Evolutionary conservation across 2,797 vertebrate genomes (phyloP).

Genomic region (Chaenodraco wilsoni): DNA sequence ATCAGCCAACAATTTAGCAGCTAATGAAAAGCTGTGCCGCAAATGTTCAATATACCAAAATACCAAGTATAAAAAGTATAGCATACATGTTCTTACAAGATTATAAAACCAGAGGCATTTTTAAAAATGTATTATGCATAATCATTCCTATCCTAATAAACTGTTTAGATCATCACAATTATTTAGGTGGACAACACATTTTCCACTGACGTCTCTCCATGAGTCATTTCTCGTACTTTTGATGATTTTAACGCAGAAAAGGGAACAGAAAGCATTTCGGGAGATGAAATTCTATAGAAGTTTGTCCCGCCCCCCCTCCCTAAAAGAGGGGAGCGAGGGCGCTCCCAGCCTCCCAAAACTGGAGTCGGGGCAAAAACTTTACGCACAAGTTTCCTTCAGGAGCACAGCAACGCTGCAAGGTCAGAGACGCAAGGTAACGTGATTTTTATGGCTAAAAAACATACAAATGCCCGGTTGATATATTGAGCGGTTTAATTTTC

Average conservation of each 20-base stretch:
- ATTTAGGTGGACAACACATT: not conserved
- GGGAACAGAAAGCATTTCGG: conserved; percentile 20
- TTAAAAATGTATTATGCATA: not conserved
- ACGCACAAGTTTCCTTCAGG: conserved; percentile 60
- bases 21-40: too few relatives aligned
- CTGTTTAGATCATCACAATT: not conserved
- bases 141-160: not conserved
- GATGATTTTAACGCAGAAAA: conserved; percentile 4
- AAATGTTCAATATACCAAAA: not conserved
- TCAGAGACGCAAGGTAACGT: conserved; percentile 58
- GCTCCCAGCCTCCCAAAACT: conserved; percentile 56
- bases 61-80: not conserved
- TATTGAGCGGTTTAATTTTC: not conserved
- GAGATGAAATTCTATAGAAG: conserved; percentile 46
- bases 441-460: conserved; percentile 11
- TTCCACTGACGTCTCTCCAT: conserved; percentile 12
- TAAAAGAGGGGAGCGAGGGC: conserved; percentile 37
- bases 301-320: conserved; percentile 61
- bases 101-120: not conserved
- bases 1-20: not conserved
- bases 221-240: conserved; percentile 30
- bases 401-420: conserved; percentile 40
- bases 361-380: conserved; percentile 60
- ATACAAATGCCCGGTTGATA: not conserved
- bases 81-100: not conserved